phyloP scores from a whole-genome alignment of 2,888 invertebrate species.

The Bellardia pandia region DNA sequence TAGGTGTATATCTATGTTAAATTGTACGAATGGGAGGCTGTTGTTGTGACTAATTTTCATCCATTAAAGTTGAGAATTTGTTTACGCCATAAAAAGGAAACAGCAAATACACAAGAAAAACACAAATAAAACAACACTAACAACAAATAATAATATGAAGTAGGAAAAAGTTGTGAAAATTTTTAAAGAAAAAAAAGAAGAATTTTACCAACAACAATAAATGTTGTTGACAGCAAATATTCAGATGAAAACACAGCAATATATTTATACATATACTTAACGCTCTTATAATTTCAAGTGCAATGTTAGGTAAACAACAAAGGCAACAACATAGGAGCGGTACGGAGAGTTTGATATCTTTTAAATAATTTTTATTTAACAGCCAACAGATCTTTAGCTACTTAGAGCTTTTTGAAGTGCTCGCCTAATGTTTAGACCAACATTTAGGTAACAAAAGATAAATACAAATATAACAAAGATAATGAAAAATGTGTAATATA shows the following conservation, averaged over 20 bases:
- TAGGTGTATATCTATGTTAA: neutral
- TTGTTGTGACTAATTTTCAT: conserved; percentile 64
- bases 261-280: conserved; percentile 19
- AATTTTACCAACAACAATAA: conserved; percentile 37
- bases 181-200: neutral
- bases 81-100: conserved; percentile 66
- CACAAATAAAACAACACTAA: conserved; percentile 25
- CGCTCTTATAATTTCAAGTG: conserved; percentile 57
- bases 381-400: conserved; percentile 46
- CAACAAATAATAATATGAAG: conserved; percentile 7
- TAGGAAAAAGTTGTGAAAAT: conserved; percentile 41
- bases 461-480: conserved; percentile 48
- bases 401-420: conserved; percentile 53
- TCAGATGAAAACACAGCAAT: conserved; percentile 4
- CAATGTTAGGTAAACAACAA: conserved; percentile 65
- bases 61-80: conserved; percentile 70
- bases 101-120: conserved; percentile 32
- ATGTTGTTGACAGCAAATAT: conserved; percentile 60
- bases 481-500: conserved; percentile 42
- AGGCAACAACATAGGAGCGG: neutral
- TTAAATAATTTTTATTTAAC: conserved; percentile 16
- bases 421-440: conserved; percentile 23
- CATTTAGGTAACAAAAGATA: conserved; percentile 1
- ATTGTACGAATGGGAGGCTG: conserved; percentile 33
- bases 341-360: neutral